phyloP scores from a whole-genome alignment of 2,797 vertebrate species.

The Lagorchestes hirsutus region DNA sequence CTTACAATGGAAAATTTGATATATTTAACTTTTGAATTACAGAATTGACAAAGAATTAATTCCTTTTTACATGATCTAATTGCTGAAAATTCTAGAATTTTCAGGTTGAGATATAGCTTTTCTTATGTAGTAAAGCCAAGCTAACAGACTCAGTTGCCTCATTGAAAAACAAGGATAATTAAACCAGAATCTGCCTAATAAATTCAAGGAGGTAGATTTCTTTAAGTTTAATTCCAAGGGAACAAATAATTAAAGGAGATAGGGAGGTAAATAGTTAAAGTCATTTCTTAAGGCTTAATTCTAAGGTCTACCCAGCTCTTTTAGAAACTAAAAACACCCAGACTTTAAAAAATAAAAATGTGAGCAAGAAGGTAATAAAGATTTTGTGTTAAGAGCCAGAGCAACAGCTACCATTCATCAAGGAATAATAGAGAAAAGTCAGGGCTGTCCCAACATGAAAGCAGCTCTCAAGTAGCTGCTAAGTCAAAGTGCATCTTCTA shows the following conservation, averaged over 20 bases:
- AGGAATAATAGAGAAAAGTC: background rate
- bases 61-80: background rate
- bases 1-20: background rate
- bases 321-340: background rate
- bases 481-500: background rate
- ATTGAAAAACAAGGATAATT: background rate
- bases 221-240: background rate
- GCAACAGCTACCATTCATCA: background rate
- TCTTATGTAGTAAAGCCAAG: background rate
- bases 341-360: background rate
- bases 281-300: background rate
- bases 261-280: background rate
- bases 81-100: background rate
- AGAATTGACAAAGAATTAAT: background rate
- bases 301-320: background rate
- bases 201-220: background rate
- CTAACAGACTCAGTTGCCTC: background rate
- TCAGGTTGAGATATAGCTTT: background rate
- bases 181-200: background rate
- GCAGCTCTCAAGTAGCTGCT: background rate
- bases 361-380: background rate
- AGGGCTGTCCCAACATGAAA: background rate
- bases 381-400: background rate
- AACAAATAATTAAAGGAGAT: background rate
- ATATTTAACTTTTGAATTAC: background rate